These are phyloP conservation scores for Hirtodrosophila duncani DNA, from an alignment of 2,888 invertebrate genomes.

Conservation along the genomic window DNA sequence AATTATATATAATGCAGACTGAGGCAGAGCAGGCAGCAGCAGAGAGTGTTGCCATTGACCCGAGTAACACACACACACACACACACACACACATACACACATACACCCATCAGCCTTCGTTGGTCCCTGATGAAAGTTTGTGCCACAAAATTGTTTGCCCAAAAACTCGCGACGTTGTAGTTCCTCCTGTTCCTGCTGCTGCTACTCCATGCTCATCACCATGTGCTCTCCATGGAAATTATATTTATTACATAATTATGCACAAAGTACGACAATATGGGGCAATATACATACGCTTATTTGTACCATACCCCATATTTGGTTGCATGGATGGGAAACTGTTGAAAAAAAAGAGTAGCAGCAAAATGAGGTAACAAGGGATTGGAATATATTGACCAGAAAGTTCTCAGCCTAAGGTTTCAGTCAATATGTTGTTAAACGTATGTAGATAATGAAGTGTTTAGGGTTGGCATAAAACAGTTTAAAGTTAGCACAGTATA, in stretches of 20 bases:
- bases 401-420: too few relatives aligned
- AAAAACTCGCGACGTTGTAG: constrained; percentile 15
- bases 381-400: too few relatives aligned
- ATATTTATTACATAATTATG: constrained; percentile 69
- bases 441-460: too few relatives aligned
- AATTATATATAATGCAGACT: constrained; percentile 44
- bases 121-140: constrained; percentile 9
- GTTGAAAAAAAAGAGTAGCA: too few relatives aligned
- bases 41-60: constrained; percentile 37
- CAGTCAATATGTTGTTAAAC: too few relatives aligned
- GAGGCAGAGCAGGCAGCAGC: background rate
- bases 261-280: constrained; percentile 42
- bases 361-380: too few relatives aligned
- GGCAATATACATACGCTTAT: constrained; percentile 1
- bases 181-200: constrained; percentile 7
- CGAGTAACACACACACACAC: constrained; percentile 21
- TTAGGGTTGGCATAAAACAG: too few relatives aligned
- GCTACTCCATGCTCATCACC: constrained; percentile 15
- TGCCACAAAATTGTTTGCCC: constrained; percentile 18
- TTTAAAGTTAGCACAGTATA: too few relatives aligned
- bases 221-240: constrained; percentile 48
- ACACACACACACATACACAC: constrained; percentile 6
- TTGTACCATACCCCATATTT: too few relatives aligned
- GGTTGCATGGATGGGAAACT: too few relatives aligned
- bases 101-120: background rate